Percentiles rank a stretch among this genome's conserved stretches.
phyloP scores from a whole-genome alignment of 2,888 invertebrate genomes.

The Melipona beecheii region DNA sequence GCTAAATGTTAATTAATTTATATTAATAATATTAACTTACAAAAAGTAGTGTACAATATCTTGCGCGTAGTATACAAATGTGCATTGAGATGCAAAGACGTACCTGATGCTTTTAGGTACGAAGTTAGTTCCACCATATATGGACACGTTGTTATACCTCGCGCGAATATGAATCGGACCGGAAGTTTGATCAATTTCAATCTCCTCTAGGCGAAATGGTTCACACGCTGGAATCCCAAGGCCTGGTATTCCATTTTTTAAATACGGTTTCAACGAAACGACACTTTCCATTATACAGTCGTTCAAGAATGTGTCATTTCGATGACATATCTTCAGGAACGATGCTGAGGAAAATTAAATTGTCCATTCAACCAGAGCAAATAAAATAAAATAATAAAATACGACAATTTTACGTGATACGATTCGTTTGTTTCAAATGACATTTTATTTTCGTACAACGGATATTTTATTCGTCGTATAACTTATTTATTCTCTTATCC shows the following conservation, averaged over 20 bases:
- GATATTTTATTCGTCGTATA: not conserved
- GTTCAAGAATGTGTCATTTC: conserved; percentile 87
- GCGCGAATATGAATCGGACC: conserved; percentile 90
- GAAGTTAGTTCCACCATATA: conserved; percentile 88
- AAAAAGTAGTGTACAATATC: no score
- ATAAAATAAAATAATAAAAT: not conserved
- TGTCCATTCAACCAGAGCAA: not conserved
- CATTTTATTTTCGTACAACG: no score
- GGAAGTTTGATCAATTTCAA: conserved; percentile 89
- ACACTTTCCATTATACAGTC: conserved; percentile 87
- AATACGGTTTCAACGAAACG: conserved; percentile 86
- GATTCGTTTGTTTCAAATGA: no score
- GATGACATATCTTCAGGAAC: conserved; percentile 88
- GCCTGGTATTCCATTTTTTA: conserved; percentile 88
- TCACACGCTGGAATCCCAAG: conserved; percentile 89
- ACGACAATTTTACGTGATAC: no score
- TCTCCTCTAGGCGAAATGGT: conserved; percentile 88
- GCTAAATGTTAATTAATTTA: no score
- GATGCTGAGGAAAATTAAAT: conserved; percentile 85
- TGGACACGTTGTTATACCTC: conserved; percentile 87
- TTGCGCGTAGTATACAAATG: not conserved
- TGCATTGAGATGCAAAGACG: conserved; percentile 69
- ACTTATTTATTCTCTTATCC: not conserved
- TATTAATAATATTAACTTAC: no score
- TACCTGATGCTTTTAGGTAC: conserved; percentile 88